Base-by-base conservation (phyloP, 1,140 invertebrate species). In the Macrobrachium rosenbergii region DNA sequence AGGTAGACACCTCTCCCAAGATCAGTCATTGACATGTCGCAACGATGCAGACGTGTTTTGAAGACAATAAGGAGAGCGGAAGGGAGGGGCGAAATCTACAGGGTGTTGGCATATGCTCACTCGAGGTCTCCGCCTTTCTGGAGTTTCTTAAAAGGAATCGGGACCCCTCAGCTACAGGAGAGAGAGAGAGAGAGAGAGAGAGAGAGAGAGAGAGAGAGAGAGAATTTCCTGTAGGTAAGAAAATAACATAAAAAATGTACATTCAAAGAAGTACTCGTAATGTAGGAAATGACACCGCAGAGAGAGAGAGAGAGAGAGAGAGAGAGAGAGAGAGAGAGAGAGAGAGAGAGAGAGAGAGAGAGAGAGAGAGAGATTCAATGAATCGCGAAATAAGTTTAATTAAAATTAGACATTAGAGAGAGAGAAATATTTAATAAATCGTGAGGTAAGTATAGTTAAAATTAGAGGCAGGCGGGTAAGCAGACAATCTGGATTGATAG, bases 261-360 rank as follows among this genome's bases (percentile, higher is more conserved):
- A 64, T 17, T 19, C 17, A 64, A 21, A 64, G 63, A 64, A 21
- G 21, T 17, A 64, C 63, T 19, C 1, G 2, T 17, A n/a, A n/a
- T n/a, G n/a, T n/a, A n/a, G 21, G 21, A 64, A 17, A 64, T 17
- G 21, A 73, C 3, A 73, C 12, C 14, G 17, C 16, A n/a, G n/a
- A 73, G 5, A 75, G 72, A 75, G 72, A 75, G 28, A n/a, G 69
- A 73, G 69, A 73, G 17, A 73, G 69, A 75, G 21, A 75, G 2
- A 75, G 19, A 73, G 19, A 45, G 72, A 73, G 72, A 73, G 19
- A 3, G 72, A 75, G 6, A 75, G 28, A 75, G 10, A 75, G 72
- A 37, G 6, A 75, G 72, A 21, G 6, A 80, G 16, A n/a, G 52
- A 58, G 12, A 60, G 77, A 60, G 52, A 64, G 5, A 64, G 63